These are phyloP conservation scores for human (Homo sapiens) DNA, from an alignment of 2,113 vertebrate species.

Conservation along the genomic window GRCh38 chr14:51277001-51277500, in stretches of 20 bases:
- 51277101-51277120: too few species aligned
- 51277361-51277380: background rate
- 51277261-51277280: background rate
- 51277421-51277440: background rate
- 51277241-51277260: background rate
- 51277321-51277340: background rate
- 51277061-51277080: background rate
- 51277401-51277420: background rate
- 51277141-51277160: background rate
- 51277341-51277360: background rate
- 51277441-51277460: background rate
- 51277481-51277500: background rate
- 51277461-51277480: background rate
- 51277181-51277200: background rate
- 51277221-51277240: background rate
- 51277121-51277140: too few species aligned
- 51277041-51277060: background rate
- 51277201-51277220: background rate
- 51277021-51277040: background rate
- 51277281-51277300: conserved; percentile 28
- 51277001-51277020: background rate
- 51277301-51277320: background rate
- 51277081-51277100: background rate
- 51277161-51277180: background rate
- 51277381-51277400: background rate